These are phyloP conservation scores for Pseudococcus longispinus DNA, from an alignment of 2,888 invertebrate species.

Conservation along the genomic window DNA sequence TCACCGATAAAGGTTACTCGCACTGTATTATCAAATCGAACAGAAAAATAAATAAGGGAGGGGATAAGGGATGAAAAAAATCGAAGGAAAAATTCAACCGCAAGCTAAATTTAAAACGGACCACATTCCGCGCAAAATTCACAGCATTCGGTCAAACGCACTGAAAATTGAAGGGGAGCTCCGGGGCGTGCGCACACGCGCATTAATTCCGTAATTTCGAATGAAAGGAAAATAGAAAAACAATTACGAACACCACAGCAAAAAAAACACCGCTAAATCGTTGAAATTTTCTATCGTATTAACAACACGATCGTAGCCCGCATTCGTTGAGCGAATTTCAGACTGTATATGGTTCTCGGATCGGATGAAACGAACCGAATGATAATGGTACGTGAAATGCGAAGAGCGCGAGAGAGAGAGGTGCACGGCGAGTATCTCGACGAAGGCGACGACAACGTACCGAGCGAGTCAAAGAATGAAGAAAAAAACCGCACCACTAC, in stretches of 20 bases:
- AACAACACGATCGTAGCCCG: background rate
- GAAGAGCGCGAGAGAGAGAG: background rate
- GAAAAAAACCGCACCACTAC: conserved; percentile 37
- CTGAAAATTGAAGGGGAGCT: background rate
- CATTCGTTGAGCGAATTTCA: conserved; percentile 44
- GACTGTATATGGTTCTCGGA: background rate
- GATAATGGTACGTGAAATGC: background rate
- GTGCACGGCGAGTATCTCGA: conserved; percentile 4
- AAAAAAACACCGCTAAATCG: background rate
- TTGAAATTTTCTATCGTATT: background rate
- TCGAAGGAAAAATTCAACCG: background rate
- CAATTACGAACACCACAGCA: background rate
- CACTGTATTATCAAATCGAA: background rate
- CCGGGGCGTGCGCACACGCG: background rate
- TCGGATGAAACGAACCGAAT: background rate
- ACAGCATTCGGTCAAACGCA: background rate
- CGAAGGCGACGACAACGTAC: conserved; percentile 14
- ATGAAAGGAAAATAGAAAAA: background rate
- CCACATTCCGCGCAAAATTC: conserved; percentile 29
- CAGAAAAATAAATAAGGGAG: background rate
- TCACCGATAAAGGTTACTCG: conserved; percentile 11
- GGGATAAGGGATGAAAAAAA: too few relatives aligned
- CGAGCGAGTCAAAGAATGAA: conserved; percentile 28
- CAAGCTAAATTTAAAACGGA: background rate
- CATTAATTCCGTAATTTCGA: background rate